A percentile compares a stretch with the other conserved stretches of the same genome.
Evolutionary conservation across 1,140 invertebrate genomes (phyloP).

Genomic region (Holcopasites calliopsidis): DNA sequence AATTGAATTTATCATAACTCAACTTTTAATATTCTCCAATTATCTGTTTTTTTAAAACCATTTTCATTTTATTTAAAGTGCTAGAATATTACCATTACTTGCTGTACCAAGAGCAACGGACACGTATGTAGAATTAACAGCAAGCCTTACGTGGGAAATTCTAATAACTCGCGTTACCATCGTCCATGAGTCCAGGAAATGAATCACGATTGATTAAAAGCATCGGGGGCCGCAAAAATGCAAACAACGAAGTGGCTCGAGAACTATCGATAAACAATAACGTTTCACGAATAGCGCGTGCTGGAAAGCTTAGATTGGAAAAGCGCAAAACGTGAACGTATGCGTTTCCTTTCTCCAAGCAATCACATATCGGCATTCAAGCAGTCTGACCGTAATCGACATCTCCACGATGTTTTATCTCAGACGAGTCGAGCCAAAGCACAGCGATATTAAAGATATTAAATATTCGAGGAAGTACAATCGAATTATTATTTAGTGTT

Average conservation of each 20-base stretch:
- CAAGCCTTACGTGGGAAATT: not conserved
- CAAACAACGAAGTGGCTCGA: conserved; percentile 14
- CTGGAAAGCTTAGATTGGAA: conserved; percentile 12
- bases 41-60: too few relatives aligned
- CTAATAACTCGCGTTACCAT: too few relatives aligned
- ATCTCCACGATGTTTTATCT: not conserved
- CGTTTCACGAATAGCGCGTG: not conserved
- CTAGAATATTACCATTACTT: too few relatives aligned
- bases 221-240: not conserved
- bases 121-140: too few relatives aligned
- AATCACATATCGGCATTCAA: too few relatives aligned
- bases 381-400: not conserved
- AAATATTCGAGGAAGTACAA: too few relatives aligned
- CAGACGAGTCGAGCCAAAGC: not conserved
- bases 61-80: too few relatives aligned
- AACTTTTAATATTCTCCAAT: too few relatives aligned
- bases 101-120: too few relatives aligned
- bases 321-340: not conserved
- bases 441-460: not conserved
- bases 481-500: too few relatives aligned
- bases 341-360: conserved; percentile 26
- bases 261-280: conserved; percentile 33
- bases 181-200: conserved; percentile 2
- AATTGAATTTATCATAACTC: not conserved
- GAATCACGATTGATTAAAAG: conserved; percentile 16